These are phyloP conservation scores for Stenodema calcarata DNA, from an alignment of 2,888 invertebrate genomes.

Conservation along the genomic window DNA sequence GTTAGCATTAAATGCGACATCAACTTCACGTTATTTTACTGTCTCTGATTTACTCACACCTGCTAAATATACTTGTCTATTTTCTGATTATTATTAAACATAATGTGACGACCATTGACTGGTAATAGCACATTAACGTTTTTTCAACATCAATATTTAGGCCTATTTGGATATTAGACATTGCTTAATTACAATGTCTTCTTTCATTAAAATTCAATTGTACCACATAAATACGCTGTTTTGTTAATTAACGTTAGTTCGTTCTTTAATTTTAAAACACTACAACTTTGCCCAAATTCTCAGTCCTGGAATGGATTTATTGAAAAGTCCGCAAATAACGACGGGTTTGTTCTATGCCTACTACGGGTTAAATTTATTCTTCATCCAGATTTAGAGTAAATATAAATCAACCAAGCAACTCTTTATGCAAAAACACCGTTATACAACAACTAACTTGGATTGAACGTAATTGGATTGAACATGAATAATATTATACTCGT, in stretches of 20 bases:
- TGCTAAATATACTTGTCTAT: slow-evolving; percentile 5
- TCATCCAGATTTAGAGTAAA: no score
- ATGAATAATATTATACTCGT: no score
- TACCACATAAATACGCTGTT: slow-evolving; percentile 17
- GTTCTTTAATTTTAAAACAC: neutral
- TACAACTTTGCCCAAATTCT: neutral
- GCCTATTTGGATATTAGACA: slow-evolving; percentile 50
- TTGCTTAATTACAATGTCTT: slow-evolving; percentile 33
- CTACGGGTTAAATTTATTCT: no score
- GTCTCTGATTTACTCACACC: neutral
- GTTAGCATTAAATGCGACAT: neutral
- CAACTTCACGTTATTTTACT: neutral
- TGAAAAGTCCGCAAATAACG: neutral
- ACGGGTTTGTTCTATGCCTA: no score
- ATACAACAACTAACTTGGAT: no score
- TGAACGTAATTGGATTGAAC: no score
- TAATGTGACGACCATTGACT: slow-evolving; percentile 20
- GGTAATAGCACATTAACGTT: slow-evolving; percentile 41
- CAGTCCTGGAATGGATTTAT: neutral
- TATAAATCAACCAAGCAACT: no score
- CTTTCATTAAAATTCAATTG: slow-evolving; percentile 22
- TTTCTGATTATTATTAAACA: neutral
- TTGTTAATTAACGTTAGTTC: neutral
- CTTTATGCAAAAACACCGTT: no score
- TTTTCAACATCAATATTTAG: slow-evolving; percentile 47